Conservation (phyloP, 2,113 vertebrate genomes). For the Notothenia coriiceps region DNA sequence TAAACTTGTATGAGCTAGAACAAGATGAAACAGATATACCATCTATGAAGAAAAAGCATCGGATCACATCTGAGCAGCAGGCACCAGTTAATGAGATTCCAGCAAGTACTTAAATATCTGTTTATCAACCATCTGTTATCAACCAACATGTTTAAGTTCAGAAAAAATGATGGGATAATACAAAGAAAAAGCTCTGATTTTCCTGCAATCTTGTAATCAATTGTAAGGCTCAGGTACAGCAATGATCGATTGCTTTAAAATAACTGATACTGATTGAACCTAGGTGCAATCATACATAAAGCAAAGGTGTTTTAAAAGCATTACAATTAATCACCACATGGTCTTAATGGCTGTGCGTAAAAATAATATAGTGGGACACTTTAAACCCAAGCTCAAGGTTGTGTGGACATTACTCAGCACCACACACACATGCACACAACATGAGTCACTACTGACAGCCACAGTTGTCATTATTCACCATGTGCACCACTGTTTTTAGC, state of each 20-base stretch:
- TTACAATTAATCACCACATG: neutral
- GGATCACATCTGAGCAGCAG: neutral
- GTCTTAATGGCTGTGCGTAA: neutral
- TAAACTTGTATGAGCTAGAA: neutral
- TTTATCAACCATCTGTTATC: neutral
- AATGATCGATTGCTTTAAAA: neutral
- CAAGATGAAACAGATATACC: neutral
- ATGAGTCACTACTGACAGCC: conserved; percentile 43
- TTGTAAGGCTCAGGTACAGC: neutral
- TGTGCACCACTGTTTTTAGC: conserved; percentile 20
- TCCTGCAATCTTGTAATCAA: neutral
- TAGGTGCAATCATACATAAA: neutral
- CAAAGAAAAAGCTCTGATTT: no score
- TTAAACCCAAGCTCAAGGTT: neutral
- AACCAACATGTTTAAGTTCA: neutral
- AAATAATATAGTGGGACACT: neutral
- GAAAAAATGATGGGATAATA: no score
- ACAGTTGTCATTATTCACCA: conserved; percentile 47
- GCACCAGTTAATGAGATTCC: no score
- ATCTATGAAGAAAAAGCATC: no score
- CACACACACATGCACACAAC: neutral
- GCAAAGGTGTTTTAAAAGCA: neutral
- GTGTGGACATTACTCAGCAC: neutral
- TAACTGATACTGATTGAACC: neutral
- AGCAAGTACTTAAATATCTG: no score